Evolutionary conservation across 2,888 invertebrate species (phyloP), one percentile per base, ranked within the genome.

Genomic region (Pristionchus arcanus): DNA sequence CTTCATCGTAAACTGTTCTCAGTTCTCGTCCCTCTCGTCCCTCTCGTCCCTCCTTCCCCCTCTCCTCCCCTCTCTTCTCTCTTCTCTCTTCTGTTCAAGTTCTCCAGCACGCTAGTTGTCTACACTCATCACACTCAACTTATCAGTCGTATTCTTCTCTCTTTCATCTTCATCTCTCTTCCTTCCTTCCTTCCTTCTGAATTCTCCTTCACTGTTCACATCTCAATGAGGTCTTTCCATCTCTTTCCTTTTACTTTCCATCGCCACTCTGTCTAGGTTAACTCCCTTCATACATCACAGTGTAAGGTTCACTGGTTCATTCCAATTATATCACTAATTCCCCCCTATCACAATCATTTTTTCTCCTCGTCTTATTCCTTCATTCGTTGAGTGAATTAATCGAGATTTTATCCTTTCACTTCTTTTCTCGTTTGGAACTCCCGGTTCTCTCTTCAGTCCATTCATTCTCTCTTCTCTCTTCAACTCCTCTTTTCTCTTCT

Each of bases 391-490:
- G 63, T n/a, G 25, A 25, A n/a, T 71, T 21, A 31, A 31, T 71
- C 68, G 68, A 71, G 68, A 71, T 71, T 34, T 71, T 34, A 7
- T 31, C 42, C 68, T 71, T 71, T 71, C 68, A 31, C 42, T 77
- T 21, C 37, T 77, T 77, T 77, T 77, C 77, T 42, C 77, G 77
- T 77, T 77, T 77, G 77, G 77, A 77, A 77, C 77, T 77, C 77
- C 77, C 77, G 34, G 28, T 71, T 71, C 42, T 77, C 77, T 77
- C 42, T 16, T 13, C 34, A 74, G 71, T 37, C 71, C 25, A 37
- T 42, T 77, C 77, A 9, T 31, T 42, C 42, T 42, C 42, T 77
- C 19, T 25, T 34, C 37, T 74, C 77, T 77, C 77, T 42, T 42
- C 77, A 25, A 77, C 42, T 37, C 42, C 31, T 42, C 13, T 21